Percentiles rank a stretch among this genome's conserved stretches.
These are phyloP conservation scores for Megaceryle alcyon DNA, from an alignment of 2,797 vertebrate genomes.

Conservation along the genomic window DNA sequence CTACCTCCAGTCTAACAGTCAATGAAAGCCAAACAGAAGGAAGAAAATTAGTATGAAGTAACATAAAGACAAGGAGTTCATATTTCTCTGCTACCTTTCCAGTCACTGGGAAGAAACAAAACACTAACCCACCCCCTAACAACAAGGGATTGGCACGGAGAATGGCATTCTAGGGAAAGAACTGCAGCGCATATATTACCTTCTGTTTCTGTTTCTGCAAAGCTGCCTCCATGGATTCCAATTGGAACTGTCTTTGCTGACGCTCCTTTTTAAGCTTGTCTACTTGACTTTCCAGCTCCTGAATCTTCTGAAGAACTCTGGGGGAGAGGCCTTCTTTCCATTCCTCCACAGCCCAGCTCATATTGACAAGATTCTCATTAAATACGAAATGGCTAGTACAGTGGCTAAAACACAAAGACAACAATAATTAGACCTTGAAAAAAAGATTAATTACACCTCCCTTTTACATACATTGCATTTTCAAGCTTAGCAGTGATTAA, in stretches of 20 bases:
- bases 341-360: constrained; percentile 95
- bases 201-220: constrained; percentile 94
- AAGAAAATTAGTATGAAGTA: background rate
- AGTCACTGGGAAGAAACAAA: background rate
- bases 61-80: background rate
- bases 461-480: background rate
- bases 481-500: background rate
- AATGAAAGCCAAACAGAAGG: background rate
- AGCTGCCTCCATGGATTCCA: constrained; percentile 89
- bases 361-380: constrained; percentile 50
- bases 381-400: background rate
- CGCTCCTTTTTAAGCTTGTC: constrained; percentile 92
- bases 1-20: background rate
- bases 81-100: background rate
- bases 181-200: constrained; percentile 56
- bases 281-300: constrained; percentile 89
- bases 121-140: background rate
- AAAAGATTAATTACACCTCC: fast-evolving
- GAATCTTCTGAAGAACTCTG: constrained; percentile 91
- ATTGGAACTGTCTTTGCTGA: constrained; percentile 90
- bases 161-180: background rate
- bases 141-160: background rate
- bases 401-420: background rate
- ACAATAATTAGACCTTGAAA: background rate
- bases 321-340: constrained; percentile 93